phyloP scores from a whole-genome alignment of 2,888 invertebrate species.

The Coronaproctus castanopsis region DNA sequence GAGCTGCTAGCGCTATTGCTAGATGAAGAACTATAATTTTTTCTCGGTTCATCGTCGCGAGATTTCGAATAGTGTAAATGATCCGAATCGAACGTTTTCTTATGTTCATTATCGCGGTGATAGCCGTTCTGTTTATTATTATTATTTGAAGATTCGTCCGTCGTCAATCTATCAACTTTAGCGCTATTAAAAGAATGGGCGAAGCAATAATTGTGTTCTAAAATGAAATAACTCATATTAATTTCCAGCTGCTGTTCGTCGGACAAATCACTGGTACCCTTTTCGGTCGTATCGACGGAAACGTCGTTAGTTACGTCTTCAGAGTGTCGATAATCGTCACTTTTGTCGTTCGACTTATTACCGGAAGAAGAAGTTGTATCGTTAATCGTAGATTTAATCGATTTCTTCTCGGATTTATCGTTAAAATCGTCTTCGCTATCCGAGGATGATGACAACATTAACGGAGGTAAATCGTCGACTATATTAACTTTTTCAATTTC shows the following conservation, averaged over 20 bases:
- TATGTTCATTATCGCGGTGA: too few relatives aligned
- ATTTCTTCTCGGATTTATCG: conserved; percentile 26
- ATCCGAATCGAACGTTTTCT: background rate
- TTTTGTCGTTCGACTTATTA: background rate
- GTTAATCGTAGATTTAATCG: background rate
- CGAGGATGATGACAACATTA: conserved; percentile 61
- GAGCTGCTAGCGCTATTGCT: conserved; percentile 20
- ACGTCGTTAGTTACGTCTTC: background rate
- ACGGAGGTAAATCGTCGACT: conserved; percentile 52
- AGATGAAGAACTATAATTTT: background rate
- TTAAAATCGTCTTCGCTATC: conserved; percentile 34
- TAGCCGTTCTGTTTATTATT: too few relatives aligned
- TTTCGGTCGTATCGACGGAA: background rate
- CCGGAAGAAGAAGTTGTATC: background rate
- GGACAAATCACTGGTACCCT: background rate
- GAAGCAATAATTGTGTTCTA: background rate
- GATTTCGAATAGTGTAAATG: background rate
- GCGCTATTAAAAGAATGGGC: background rate
- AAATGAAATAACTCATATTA: background rate
- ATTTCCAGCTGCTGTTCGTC: background rate
- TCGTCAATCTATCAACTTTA: background rate
- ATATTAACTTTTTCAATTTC: conserved; percentile 29
- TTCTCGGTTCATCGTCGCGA: background rate
- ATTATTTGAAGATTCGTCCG: background rate
- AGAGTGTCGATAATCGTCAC: background rate